Percentiles rank a stretch among this genome's conserved stretches.
These are phyloP conservation scores for Hirundo rustica DNA, from an alignment of 2,797 vertebrate species.

Conservation along the genomic window DNA sequence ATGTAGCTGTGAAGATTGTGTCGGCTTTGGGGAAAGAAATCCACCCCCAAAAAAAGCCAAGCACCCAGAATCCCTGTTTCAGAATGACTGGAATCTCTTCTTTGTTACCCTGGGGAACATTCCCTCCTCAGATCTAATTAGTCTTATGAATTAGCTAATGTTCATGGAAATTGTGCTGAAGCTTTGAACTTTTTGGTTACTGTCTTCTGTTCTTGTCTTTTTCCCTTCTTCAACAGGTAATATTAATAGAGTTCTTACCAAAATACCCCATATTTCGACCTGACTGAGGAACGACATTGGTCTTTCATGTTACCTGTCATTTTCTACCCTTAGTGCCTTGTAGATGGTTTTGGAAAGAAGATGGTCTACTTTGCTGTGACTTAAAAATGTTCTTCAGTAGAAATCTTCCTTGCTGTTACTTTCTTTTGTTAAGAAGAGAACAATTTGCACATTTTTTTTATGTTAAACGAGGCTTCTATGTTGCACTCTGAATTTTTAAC, in stretches of 20 bases:
- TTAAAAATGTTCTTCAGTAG: conserved; percentile 81
- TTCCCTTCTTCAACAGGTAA: conserved; percentile 85
- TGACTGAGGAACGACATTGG: conserved; percentile 86
- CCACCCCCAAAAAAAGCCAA: neutral
- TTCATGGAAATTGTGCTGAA: conserved; percentile 10
- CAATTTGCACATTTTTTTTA: conserved; percentile 92
- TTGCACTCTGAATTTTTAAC: conserved; percentile 84
- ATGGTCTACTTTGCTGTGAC: conserved; percentile 83
- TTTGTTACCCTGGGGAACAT: neutral
- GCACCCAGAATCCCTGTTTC: neutral
- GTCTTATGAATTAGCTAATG: neutral
- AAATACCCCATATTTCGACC: conserved; percentile 99
- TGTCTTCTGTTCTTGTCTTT: conserved; percentile 64
- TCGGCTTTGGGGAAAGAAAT: neutral
- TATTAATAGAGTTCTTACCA: conserved; percentile 99
- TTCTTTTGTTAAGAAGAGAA: conserved; percentile 89
- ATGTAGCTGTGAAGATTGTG: neutral
- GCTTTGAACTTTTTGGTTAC: conserved; percentile 51
- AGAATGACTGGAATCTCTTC: neutral
- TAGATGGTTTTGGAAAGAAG: conserved; percentile 92
- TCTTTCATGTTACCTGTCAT: conserved; percentile 84
- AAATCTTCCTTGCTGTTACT: conserved; percentile 89
- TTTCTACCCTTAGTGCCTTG: conserved; percentile 99
- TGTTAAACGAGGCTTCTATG: conserved; percentile 82
- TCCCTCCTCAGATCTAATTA: neutral